Evolutionary conservation across 2,797 vertebrate genomes (phyloP).

Genomic region (Tokudaia tokunoshimensis): DNA sequence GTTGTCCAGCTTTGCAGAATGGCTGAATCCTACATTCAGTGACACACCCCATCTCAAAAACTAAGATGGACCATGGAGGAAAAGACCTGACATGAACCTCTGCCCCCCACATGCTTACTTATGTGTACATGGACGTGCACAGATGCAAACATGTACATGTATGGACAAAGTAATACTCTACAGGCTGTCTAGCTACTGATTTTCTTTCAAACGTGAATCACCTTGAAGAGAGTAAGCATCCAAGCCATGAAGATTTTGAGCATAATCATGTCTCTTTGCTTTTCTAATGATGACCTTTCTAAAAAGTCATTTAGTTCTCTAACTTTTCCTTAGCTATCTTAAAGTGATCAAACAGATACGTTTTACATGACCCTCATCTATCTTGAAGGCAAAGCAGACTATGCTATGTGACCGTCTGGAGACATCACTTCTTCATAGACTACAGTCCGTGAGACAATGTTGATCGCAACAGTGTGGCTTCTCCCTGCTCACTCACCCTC

Average conservation of each 20-base stretch:
- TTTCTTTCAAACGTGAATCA: slow-evolving; percentile 26
- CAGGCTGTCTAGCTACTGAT: neutral
- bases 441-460: too few relatives aligned
- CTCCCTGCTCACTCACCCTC: neutral
- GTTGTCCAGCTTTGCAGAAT: neutral
- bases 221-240: neutral
- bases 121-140: neutral
- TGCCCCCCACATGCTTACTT: neutral
- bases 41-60: neutral
- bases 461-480: neutral
- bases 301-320: neutral
- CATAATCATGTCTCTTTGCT: neutral
- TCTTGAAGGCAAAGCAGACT: neutral
- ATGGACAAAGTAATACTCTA: neutral
- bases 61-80: neutral
- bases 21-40: neutral
- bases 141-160: too few relatives aligned
- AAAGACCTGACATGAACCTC: neutral
- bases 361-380: rapidly evolving
- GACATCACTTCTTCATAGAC: neutral
- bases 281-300: neutral
- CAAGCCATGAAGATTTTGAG: neutral
- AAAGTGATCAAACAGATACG: neutral
- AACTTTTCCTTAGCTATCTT: neutral
- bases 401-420: neutral